phyloP scores from a whole-genome alignment of 2,888 invertebrate genomes.

The Mamestra brassicae region DNA sequence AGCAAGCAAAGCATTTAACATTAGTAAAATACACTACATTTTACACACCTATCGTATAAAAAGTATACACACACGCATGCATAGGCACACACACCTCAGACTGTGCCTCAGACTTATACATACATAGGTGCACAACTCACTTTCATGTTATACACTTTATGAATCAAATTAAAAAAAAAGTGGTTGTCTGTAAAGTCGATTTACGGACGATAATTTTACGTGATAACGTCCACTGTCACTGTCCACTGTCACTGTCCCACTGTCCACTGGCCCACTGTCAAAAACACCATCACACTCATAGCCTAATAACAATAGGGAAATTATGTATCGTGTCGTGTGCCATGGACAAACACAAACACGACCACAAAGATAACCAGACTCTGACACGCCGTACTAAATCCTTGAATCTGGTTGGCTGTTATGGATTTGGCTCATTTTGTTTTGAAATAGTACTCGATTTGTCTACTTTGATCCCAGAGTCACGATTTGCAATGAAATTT shows the following conservation, averaged over 20 bases:
- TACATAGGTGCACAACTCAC: conserved; percentile 30
- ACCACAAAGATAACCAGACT: conserved; percentile 36
- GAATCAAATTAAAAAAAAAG: conserved; percentile 25
- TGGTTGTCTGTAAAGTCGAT: conserved; percentile 37
- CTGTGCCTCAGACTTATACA: conserved; percentile 35
- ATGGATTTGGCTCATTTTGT: conserved; percentile 33
- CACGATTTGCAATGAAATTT: conserved; percentile 39
- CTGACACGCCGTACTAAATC: conserved; percentile 38
- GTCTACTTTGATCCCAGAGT: conserved; percentile 39
- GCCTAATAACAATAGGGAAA: conserved; percentile 37
- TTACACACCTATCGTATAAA: conserved; percentile 42
- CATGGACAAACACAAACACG: conserved; percentile 39
- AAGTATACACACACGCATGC: conserved; percentile 38
- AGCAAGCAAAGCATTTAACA: conserved; percentile 41
- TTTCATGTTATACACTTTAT: conserved; percentile 26
- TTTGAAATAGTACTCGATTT: conserved; percentile 39
- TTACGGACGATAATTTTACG: conserved; percentile 30
- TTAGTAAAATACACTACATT: conserved; percentile 48
- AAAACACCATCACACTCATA: conserved; percentile 37
- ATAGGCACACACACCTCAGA: conserved; percentile 36
- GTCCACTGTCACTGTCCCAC: neutral
- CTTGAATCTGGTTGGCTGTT: conserved; percentile 39
- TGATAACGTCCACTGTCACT: conserved; percentile 37
- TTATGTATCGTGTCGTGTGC: conserved; percentile 39
- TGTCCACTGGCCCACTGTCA: conserved; percentile 6